Evolutionary conservation across 2,797 vertebrate genomes (phyloP).

Genomic region (Thripadectes ignobilis): DNA sequence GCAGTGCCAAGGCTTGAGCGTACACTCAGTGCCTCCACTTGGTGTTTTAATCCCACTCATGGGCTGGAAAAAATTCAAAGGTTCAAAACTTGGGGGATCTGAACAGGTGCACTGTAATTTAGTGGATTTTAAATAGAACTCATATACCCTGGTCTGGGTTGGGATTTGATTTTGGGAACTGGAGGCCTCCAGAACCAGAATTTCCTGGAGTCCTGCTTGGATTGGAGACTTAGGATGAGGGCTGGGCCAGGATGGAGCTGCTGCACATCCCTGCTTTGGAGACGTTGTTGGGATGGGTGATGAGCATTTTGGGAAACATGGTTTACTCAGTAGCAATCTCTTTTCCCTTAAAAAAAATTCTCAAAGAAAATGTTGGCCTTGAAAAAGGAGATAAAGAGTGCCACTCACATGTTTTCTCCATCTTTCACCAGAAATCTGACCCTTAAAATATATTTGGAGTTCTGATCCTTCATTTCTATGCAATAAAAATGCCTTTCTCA

Average conservation of each 20-base stretch:
- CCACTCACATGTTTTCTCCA: not conserved
- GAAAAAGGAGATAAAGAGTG: not conserved
- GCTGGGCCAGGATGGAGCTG: not conserved
- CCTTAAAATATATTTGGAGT: not conserved
- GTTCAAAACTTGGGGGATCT: not conserved
- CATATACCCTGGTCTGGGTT: not conserved
- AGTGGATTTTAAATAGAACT: not conserved
- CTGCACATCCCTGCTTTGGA: not conserved
- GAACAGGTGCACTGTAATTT: not conserved
- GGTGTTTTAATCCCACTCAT: not conserved
- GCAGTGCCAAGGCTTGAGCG: fast-evolving
- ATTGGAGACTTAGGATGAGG: not conserved
- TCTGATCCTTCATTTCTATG: not conserved
- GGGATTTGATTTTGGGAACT: not conserved
- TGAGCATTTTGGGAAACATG: not conserved
- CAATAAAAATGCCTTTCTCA: not conserved
- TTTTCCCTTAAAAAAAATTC: not conserved
- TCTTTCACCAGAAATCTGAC: not conserved
- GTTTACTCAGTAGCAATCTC: not conserved
- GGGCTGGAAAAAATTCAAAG: not conserved
- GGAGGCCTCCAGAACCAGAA: not conserved
- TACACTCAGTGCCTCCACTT: not conserved
- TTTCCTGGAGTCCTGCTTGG: not conserved
- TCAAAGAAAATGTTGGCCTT: not conserved
- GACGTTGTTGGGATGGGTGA: not conserved